Conservation (phyloP, 2,797 vertebrate genomes). For the Sebastes kiyomatsui region DNA sequence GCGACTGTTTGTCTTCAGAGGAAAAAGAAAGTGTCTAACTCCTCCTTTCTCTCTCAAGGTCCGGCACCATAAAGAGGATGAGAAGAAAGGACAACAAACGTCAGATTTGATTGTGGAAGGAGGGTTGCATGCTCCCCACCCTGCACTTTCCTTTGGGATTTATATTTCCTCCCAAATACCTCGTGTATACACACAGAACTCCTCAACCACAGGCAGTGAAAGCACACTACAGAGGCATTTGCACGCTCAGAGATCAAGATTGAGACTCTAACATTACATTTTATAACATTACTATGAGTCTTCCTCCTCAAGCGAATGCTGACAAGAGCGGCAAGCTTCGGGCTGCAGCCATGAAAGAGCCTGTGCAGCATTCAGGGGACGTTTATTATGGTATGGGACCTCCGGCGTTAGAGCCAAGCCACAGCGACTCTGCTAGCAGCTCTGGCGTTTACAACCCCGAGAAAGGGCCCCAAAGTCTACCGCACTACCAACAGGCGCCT, state of each 20-base stretch:
- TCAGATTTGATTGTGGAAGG: slow-evolving; percentile 66
- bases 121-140: slow-evolving; percentile 60
- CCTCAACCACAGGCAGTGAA: slow-evolving; percentile 26
- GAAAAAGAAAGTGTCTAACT: slow-evolving; percentile 42
- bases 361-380: slow-evolving; percentile 88
- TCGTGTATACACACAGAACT: slow-evolving; percentile 52
- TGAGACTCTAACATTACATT: slow-evolving; percentile 11
- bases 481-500: slow-evolving; percentile 85
- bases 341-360: slow-evolving; percentile 84
- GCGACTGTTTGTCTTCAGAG: slow-evolving; percentile 9
- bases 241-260: slow-evolving; percentile 25
- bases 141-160: slow-evolving; percentile 75
- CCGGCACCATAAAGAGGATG: slow-evolving; percentile 46
- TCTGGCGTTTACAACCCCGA: slow-evolving; percentile 87
- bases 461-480: slow-evolving; percentile 82
- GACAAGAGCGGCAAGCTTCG: slow-evolving; percentile 88
- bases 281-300: slow-evolving; percentile 87
- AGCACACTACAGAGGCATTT: slow-evolving; percentile 52
- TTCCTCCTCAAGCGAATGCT: slow-evolving; percentile 90
- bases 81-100: slow-evolving; percentile 58
- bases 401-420: slow-evolving; percentile 70
- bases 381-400: slow-evolving; percentile 86
- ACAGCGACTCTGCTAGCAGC: slow-evolving; percentile 68
- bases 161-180: slow-evolving; percentile 70
- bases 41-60: slow-evolving; percentile 60